Evolutionary conservation across 2,888 invertebrate genomes (phyloP), one percentile per base, ranked within the genome.

Genomic region (Drosophila pegasa): DNA sequence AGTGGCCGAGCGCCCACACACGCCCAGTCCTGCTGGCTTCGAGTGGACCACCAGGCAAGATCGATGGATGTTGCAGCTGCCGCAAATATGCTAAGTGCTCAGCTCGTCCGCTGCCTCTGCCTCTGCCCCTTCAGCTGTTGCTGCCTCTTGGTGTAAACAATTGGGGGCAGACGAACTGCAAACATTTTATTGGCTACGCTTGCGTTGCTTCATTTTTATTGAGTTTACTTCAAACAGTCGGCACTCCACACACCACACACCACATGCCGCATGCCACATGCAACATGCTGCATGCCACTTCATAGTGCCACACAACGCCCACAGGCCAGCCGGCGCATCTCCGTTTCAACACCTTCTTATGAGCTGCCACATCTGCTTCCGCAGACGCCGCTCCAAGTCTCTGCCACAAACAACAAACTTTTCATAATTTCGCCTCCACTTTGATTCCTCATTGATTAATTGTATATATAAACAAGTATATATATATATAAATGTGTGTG

Each of bases 341-440:
- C 60, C 57, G 68, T 84, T 87, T 87, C 82, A 83, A 81, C 82
- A 87, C 86, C 87, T 83, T 87, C 79, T 75, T 71, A 80, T 55
- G 9, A 64, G 70, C 76, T 68, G 75, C 45, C 71, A 72, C 87
- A 87, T 81, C 82, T 84, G 82, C 75, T 81, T 5, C 37, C 51
- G 37, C 9, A 51, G 20, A 18, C 35, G 25, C 25, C 54, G 40
- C 14, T 18, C 63, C 33, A 29, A 57, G 22, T 12, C 43, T 55
- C 27, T 9, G 35, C 31, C 29, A 5, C 60, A 58, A 47, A 31
- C 43, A 31, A 31, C 31, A 29, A 67, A 61, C 73, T 80, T 72
- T 71, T 86, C 83, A 85, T 88, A 88, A 80, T 87, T 86, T 80
- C 67, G 66, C 71, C 71, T 75, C 65, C 70, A 69, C 67, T 78